phyloP scores from a whole-genome alignment of 2,888 invertebrate genomes.

The Caradrina kadenii region DNA sequence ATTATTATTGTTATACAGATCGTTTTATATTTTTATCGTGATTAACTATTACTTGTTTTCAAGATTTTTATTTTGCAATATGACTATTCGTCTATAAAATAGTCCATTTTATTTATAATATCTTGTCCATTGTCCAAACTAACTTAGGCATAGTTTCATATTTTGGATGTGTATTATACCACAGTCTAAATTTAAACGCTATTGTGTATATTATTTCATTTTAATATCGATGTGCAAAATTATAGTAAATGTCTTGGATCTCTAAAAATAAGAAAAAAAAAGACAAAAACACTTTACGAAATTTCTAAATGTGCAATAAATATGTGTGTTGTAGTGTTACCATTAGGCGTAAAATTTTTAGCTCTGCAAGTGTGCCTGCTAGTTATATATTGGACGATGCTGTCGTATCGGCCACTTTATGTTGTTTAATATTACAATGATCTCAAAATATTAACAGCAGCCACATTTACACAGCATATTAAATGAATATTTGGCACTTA shows the following conservation, averaged over 20 bases:
- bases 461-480: conserved; percentile 82
- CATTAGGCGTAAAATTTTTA: conserved; percentile 89
- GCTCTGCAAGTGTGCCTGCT: conserved; percentile 79
- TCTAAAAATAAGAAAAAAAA: conserved; percentile 90
- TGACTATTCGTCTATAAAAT: conserved; percentile 76
- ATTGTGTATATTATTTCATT: conserved; percentile 89
- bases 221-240: conserved; percentile 90
- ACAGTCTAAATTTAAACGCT: conserved; percentile 87
- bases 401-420: conserved; percentile 71
- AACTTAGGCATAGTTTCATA: conserved; percentile 89
- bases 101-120: conserved; percentile 85
- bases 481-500: conserved; percentile 90
- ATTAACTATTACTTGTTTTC: conserved; percentile 83
- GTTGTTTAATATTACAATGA: conserved; percentile 81
- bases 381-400: conserved; percentile 67
- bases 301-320: conserved; percentile 91
- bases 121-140: conserved; percentile 89
- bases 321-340: conserved; percentile 91
- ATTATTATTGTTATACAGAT: conserved; percentile 88
- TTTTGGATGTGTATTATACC: conserved; percentile 90
- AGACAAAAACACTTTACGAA: conserved; percentile 90
- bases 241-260: conserved; percentile 91
- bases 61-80: conserved; percentile 79
- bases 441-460: conserved; percentile 83
- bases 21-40: conserved; percentile 87